Evolutionary conservation across 1,140 invertebrate species (phyloP), one percentile per base, ranked within the genome.

Genomic region (Aphis gossypii): DNA sequence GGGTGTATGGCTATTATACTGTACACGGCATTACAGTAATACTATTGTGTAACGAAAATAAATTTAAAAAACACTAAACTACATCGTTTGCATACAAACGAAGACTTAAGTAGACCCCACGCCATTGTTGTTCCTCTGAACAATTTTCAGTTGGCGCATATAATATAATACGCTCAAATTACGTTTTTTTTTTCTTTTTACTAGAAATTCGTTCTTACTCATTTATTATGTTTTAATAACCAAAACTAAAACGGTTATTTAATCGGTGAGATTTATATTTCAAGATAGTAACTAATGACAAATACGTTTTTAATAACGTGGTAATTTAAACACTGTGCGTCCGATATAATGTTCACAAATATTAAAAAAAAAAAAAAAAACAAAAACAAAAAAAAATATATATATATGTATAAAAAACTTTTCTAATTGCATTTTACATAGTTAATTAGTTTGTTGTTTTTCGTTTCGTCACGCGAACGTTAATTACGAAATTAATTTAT

Each of bases 291-390:
- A 38, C n/a, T 76, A 46, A 91, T 30, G 90, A 41, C 90, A 91
- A 92, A 83, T 92, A 84, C 91, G 76, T 82, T 92, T 92, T 92
- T 92, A 92, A 92, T 83, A 92, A 92, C 91, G 91, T 35, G 91
- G 91, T 82, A 92, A 92, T 92, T 92, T 83, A 48, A 82, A 92
- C 91, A n/a, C 88, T 38, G 48, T 51, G 88, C 88, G 35, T 56
- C 48, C 8, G 35, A 89, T 54, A 56, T 41, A 56, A 89, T 54
- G 88, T 56, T 38, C 25, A 89, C 87, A 89, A 51, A 89, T 89
- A 54, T 89, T 54, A 21, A 48, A 48, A 48, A n/a, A 48, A 54
- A 51, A 21, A 51, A 35, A 48, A 48, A 48, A 54, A 51, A 21
- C 35, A 35, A n/a, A n/a, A n/a, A n/a, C n/a, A n/a, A n/a, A n/a